These are phyloP conservation scores for Mormyrus lacerda DNA, from an alignment of 2,113 vertebrate species.

Conservation along the genomic window DNA sequence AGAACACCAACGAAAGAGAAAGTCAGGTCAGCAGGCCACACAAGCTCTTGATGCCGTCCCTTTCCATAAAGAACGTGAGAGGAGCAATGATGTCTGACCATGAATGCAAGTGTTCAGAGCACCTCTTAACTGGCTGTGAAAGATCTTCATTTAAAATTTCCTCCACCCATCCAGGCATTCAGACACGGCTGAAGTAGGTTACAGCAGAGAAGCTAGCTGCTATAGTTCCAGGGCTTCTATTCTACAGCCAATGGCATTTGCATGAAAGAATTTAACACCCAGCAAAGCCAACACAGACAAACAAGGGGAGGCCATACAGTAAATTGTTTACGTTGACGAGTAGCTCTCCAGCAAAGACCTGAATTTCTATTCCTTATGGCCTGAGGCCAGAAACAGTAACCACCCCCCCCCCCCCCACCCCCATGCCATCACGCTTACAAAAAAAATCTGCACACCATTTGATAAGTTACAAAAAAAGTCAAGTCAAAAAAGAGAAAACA, in stretches of 20 bases:
- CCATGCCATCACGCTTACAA: not conserved
- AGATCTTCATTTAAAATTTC: not conserved
- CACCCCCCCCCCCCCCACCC: not conserved
- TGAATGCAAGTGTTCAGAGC: not conserved
- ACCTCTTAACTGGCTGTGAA: not conserved
- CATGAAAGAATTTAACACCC: not conserved
- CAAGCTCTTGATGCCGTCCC: not conserved
- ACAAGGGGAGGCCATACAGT: not conserved
- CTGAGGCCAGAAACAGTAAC: not conserved
- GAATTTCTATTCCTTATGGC: not conserved
- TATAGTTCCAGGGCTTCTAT: not conserved
- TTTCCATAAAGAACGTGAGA: not conserved
- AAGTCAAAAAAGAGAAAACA: not conserved
- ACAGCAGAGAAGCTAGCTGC: not conserved
- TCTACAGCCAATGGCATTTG: conserved; percentile 10
- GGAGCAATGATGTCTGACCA: not conserved
- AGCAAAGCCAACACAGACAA: not conserved
- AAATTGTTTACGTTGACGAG: not conserved
- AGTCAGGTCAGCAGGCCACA: not conserved
- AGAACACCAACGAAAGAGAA: not conserved
- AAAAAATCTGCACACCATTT: conserved; percentile 37
- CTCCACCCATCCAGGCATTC: not conserved
- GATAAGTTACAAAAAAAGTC: conserved; percentile 45
- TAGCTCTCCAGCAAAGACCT: conserved; percentile 2
- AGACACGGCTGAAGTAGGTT: not conserved